A percentile compares a stretch with the other conserved stretches of the same genome.
phyloP scores from a whole-genome alignment of 2,113 vertebrate genomes.

The Vulpes ferrilata region DNA sequence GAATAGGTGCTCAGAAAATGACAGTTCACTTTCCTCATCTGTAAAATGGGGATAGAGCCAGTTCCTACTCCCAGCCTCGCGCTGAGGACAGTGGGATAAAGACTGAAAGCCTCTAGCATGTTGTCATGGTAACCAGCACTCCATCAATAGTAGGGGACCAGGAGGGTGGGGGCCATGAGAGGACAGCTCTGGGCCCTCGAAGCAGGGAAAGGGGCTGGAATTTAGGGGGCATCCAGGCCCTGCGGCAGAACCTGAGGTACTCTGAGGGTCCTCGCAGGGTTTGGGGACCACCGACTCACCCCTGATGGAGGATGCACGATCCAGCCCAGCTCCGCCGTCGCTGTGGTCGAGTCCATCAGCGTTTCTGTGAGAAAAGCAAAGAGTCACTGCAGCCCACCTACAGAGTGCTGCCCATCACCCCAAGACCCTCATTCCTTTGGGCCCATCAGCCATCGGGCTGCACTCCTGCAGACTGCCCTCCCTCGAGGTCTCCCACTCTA shows the following conservation, averaged over 20 bases:
- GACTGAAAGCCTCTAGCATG: not conserved
- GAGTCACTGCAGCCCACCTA: not conserved
- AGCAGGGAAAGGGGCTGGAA: slow-evolving; percentile 61
- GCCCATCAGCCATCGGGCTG: not conserved
- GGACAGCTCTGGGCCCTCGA: not conserved
- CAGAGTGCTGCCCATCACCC: not conserved
- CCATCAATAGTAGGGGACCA: not conserved
- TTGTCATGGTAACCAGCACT: slow-evolving; percentile 52
- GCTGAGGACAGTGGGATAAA: not conserved
- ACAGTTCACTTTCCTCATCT: not conserved
- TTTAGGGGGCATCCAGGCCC: slow-evolving; percentile 66
- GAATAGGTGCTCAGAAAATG: not conserved
- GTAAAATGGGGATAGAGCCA: not conserved
- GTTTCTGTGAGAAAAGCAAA: slow-evolving; percentile 90
- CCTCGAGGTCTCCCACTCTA: not conserved
- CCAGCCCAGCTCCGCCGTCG: slow-evolving; percentile 98
- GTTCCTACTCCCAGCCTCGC: not conserved
- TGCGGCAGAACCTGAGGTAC: not conserved
- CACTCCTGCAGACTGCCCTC: not conserved
- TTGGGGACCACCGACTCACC: slow-evolving; percentile 88
- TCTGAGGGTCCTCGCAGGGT: not conserved
- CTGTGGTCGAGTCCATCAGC: slow-evolving; percentile 97
- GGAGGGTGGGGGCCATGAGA: not conserved
- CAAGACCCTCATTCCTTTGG: not conserved
- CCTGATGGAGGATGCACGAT: slow-evolving; percentile 94